These are phyloP conservation scores for Ageneiosus marmoratus DNA, from an alignment of 2,113 vertebrate species.

Conservation along the genomic window DNA sequence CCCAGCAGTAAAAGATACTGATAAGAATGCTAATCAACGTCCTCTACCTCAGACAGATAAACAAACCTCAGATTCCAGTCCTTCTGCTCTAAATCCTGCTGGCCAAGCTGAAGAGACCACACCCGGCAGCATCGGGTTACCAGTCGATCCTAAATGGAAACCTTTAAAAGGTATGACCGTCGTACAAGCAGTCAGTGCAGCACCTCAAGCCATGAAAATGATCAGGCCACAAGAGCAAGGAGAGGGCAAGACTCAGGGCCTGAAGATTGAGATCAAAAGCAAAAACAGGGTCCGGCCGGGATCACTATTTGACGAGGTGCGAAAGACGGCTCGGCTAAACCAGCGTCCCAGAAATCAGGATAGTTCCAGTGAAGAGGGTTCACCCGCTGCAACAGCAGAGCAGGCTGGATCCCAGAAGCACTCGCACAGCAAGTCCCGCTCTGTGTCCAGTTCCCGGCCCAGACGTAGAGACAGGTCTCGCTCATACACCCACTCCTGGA, in stretches of 20 bases:
- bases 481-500: constrained; percentile 87
- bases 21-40: constrained; percentile 26
- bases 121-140: constrained; percentile 54
- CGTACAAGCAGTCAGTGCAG: constrained; percentile 53
- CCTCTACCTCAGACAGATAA: constrained; percentile 47
- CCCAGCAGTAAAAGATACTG: constrained; percentile 34
- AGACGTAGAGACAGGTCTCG: constrained; percentile 72
- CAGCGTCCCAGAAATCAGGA: constrained; percentile 91
- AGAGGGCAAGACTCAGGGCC: constrained; percentile 74
- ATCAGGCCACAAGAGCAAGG: constrained; percentile 53
- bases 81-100: constrained; percentile 34
- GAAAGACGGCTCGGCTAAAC: constrained; percentile 91
- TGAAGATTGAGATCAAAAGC: constrained; percentile 95
- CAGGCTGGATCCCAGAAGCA: constrained; percentile 74
- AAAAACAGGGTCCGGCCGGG: constrained; percentile 91
- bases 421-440: constrained; percentile 82
- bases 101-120: constrained; percentile 54
- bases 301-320: constrained; percentile 94
- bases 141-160: constrained; percentile 86
- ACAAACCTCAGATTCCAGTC: constrained; percentile 10
- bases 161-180: constrained; percentile 83
- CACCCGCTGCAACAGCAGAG: constrained; percentile 69
- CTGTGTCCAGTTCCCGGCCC: constrained; percentile 82
- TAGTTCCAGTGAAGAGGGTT: constrained; percentile 90
- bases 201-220: constrained; percentile 58